phyloP scores from a whole-genome alignment of 2,797 vertebrate species.

The Staurois parvus region DNA sequence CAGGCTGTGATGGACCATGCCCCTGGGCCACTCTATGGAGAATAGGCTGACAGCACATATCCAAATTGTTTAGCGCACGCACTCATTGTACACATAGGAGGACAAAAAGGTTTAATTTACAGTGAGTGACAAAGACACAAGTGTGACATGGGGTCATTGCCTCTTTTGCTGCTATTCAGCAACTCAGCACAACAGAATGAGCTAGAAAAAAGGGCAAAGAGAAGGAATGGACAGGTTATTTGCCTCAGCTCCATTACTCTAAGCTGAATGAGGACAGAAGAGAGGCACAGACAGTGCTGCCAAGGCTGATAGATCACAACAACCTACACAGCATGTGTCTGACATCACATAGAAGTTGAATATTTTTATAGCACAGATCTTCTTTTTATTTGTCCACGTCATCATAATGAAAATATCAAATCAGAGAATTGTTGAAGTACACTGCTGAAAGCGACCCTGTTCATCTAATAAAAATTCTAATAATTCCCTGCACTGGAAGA shows the following conservation, averaged over 20 bases:
- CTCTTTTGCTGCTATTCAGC: conserved; percentile 65
- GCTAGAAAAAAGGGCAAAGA: conserved; percentile 52
- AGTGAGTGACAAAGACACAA: conserved; percentile 77
- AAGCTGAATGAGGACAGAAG: neutral
- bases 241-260: neutral
- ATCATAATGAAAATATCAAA: too few relatives aligned
- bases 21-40: conserved; percentile 56
- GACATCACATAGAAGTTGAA: too few relatives aligned
- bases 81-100: conserved; percentile 71
- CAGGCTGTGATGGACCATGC: conserved; percentile 20
- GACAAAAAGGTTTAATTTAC: conserved; percentile 78
- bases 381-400: too few relatives aligned
- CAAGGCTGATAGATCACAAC: neutral
- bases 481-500: too few relatives aligned
- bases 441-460: too few relatives aligned
- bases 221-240: conserved; percentile 10
- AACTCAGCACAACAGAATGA: conserved; percentile 67
- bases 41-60: conserved; percentile 74
- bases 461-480: too few relatives aligned
- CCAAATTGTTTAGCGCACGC: conserved; percentile 72
- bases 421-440: too few relatives aligned
- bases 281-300: neutral
- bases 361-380: too few relatives aligned
- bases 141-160: conserved; percentile 76
- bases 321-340: too few relatives aligned